A percentile compares a stretch with the other conserved stretches of the same genome.
These are phyloP conservation scores for Pedionomus torquatus DNA, from an alignment of 2,113 vertebrate species.

Conservation along the genomic window DNA sequence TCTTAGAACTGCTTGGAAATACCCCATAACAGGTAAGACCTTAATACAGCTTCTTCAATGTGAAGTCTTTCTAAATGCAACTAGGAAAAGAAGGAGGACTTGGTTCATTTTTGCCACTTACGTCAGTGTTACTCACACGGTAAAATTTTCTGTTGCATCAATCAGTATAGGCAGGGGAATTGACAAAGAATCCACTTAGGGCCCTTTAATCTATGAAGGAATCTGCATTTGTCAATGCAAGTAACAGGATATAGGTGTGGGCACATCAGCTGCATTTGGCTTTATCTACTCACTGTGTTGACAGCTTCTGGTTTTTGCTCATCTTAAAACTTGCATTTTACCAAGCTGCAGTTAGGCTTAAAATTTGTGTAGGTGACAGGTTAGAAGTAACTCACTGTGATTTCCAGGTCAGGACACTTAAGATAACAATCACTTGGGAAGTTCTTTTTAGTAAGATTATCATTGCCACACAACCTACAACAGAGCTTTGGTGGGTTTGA, in stretches of 20 bases:
- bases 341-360: neutral
- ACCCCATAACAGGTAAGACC: accelerated
- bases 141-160: neutral
- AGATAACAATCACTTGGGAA: neutral
- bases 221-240: neutral
- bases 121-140: neutral
- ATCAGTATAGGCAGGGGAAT: accelerated
- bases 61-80: neutral
- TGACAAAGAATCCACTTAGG: accelerated
- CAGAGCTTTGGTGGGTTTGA: neutral
- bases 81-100: neutral
- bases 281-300: accelerated
- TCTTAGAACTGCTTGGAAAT: neutral
- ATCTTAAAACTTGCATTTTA: neutral
- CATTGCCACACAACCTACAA: neutral
- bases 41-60: neutral
- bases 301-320: neutral
- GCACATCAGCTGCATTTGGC: accelerated
- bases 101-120: neutral
- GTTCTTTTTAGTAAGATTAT: neutral
- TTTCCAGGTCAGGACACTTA: neutral
- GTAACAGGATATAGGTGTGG: accelerated
- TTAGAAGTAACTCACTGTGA: neutral
- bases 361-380: neutral
- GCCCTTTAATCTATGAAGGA: neutral